Conservation (phyloP, 2,797 vertebrate genomes). For the Lophura swinhoii region DNA sequence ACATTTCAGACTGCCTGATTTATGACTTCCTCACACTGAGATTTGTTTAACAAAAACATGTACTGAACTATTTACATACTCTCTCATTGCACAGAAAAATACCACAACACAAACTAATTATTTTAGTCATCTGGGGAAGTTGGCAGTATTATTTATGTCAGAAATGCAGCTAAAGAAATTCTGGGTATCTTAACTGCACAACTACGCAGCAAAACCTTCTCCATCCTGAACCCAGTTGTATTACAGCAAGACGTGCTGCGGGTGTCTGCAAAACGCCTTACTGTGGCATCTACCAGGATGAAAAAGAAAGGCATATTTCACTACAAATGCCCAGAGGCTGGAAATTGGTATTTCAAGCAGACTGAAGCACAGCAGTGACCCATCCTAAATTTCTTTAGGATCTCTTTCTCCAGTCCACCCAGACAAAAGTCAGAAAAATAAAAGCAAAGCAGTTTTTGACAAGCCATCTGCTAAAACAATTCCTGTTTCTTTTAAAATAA, state of each 20-base stretch:
- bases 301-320: background rate
- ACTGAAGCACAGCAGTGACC: background rate
- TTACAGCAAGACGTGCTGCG: background rate
- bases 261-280: background rate
- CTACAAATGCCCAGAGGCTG: background rate
- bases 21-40: accelerated
- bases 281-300: background rate
- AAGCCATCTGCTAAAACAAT: conserved; percentile 58
- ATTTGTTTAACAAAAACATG: background rate
- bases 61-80: background rate
- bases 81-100: background rate
- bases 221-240: background rate
- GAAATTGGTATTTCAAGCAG: background rate
- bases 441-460: conserved; percentile 30
- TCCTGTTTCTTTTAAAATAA: conserved; percentile 38
- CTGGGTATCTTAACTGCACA: background rate
- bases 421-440: conserved; percentile 13
- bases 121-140: background rate
- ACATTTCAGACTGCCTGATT: background rate
- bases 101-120: background rate
- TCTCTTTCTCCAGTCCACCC: background rate
- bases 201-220: background rate
- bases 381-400: background rate
- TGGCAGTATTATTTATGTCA: background rate
- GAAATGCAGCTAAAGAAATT: background rate